phyloP scores from a whole-genome alignment of 2,888 invertebrate species.

The Drosophila formosana region DNA sequence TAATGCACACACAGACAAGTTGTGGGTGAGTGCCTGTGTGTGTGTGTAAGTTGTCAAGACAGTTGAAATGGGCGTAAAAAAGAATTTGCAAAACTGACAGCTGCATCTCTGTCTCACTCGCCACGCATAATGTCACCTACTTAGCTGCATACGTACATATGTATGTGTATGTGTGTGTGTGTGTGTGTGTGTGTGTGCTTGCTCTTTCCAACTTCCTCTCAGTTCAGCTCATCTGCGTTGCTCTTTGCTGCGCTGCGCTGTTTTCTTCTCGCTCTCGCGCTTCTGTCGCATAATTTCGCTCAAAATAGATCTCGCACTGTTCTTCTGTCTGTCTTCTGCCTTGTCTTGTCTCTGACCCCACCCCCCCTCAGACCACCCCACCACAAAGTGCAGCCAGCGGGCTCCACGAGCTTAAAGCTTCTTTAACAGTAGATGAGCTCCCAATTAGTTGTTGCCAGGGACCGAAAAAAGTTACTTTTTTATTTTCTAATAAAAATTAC shows the following conservation, averaged over 20 bases:
- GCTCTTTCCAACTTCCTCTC: conserved; percentile 2
- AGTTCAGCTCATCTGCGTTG: conserved; percentile 5
- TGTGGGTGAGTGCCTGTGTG: background rate
- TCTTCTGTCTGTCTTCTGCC: conserved; percentile 9
- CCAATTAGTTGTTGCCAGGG: conserved; percentile 1
- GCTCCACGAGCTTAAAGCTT: conserved; percentile 18
- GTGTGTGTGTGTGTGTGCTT: conserved; percentile 7
- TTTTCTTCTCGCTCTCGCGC: conserved; percentile 25
- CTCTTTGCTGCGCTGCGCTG: conserved; percentile 9
- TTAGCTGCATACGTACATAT: conserved; percentile 27
- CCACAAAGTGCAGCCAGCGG: conserved; percentile 27
- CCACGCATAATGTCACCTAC: conserved; percentile 64
- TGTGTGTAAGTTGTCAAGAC: conserved; percentile 1
- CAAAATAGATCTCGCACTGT: conserved; percentile 59
- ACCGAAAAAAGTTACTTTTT: too few relatives aligned
- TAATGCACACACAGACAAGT: conserved; percentile 1
- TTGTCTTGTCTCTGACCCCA: conserved; percentile 2
- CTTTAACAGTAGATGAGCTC: conserved; percentile 10
- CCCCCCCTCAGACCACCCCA: conserved; percentile 1
- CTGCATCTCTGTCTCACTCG: conserved; percentile 41
- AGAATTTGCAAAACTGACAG: conserved; percentile 44
- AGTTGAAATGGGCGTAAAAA: conserved; percentile 22
- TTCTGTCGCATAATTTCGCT: conserved; percentile 49
- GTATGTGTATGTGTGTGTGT: too few relatives aligned
- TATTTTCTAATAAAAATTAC: too few relatives aligned